phyloP scores from a whole-genome alignment of 2,888 invertebrate genomes.

The Agrochola litura region DNA sequence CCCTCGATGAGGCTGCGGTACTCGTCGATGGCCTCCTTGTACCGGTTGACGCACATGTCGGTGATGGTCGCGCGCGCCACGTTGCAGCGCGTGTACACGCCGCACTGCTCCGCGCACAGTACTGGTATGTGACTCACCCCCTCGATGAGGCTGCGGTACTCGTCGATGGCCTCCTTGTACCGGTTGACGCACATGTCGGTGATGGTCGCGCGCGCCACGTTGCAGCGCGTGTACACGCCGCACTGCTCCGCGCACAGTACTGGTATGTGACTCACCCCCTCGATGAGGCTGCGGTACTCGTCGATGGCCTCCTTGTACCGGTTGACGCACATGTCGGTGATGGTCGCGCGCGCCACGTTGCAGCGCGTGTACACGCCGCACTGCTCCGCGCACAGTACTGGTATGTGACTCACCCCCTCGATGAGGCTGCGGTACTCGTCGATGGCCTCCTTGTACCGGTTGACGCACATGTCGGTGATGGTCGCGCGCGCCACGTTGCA shows the following conservation, averaged over 20 bases:
- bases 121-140: conserved; percentile 79
- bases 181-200: conserved; percentile 97
- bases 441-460: conserved; percentile 93
- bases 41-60: conserved; percentile 96
- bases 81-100: conserved; percentile 96
- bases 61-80: conserved; percentile 97
- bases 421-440: conserved; percentile 95
- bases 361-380: conserved; percentile 95
- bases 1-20: conserved; percentile 94
- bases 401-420: conserved; percentile 85
- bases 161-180: conserved; percentile 94
- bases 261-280: conserved; percentile 82
- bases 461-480: conserved; percentile 97
- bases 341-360: conserved; percentile 96
- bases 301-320: conserved; percentile 94
- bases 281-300: conserved; percentile 94
- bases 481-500: conserved; percentile 98
- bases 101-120: conserved; percentile 95
- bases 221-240: conserved; percentile 95
- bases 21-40: conserved; percentile 95
- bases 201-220: conserved; percentile 97
- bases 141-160: conserved; percentile 94
- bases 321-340: conserved; percentile 97
- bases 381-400: conserved; percentile 94
- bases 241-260: conserved; percentile 95